Percentiles rank a stretch among this genome's conserved stretches.
Conservation (phyloP, 1,140 invertebrate genomes). For the Pseudomyrmex pallidus region DNA sequence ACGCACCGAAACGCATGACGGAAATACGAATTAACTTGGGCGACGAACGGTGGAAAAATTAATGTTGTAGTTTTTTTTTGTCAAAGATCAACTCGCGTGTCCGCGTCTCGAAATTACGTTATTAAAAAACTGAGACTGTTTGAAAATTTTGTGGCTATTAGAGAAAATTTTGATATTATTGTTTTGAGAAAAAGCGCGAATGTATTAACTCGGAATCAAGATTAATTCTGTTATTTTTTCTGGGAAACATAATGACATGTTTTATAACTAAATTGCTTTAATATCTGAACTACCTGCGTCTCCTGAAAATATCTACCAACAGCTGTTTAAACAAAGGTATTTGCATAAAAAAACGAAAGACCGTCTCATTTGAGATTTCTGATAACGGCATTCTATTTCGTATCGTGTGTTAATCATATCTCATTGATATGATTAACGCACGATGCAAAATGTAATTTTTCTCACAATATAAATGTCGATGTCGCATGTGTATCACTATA, state of each 20-base stretch:
- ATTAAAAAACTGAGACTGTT: background rate
- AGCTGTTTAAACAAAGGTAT: slow-evolving; percentile 48
- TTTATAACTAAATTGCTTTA: background rate
- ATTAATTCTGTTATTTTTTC: background rate
- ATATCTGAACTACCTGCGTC: background rate
- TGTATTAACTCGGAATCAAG: background rate
- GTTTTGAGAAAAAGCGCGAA: too few species aligned
- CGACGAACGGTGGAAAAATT: slow-evolving; percentile 1
- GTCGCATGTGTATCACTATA: too few species aligned
- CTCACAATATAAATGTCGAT: too few species aligned
- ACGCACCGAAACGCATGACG: slow-evolving; percentile 19
- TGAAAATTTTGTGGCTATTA: too few species aligned
- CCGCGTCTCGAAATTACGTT: background rate
- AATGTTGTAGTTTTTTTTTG: background rate
- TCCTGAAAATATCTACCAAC: slow-evolving; percentile 1
- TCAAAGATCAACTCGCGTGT: background rate
- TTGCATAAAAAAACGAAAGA: slow-evolving; percentile 7
- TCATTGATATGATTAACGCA: background rate
- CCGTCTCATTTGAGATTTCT: background rate
- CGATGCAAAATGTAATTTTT: too few species aligned
- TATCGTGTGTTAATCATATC: slow-evolving; percentile 21
- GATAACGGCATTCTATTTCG: slow-evolving; percentile 18
- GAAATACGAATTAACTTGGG: slow-evolving; percentile 21
- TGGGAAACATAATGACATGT: background rate
- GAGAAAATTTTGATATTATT: too few species aligned